Evolutionary conservation across 2,113 vertebrate genomes (phyloP).

Genomic region (Colius striatus): DNA sequence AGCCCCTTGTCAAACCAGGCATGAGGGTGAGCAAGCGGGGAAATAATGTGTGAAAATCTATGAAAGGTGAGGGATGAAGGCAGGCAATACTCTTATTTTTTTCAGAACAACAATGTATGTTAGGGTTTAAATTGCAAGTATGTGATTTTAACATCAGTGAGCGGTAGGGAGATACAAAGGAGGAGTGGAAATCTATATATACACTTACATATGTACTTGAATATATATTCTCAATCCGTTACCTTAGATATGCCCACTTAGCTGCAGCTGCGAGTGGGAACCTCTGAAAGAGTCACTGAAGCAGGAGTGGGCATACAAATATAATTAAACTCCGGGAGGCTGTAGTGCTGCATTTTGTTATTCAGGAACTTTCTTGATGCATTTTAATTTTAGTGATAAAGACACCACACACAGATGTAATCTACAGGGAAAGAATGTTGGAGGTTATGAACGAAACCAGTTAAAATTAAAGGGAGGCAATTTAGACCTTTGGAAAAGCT

Average conservation of each 20-base stretch:
- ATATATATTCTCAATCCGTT: not conserved
- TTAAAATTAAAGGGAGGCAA: conserved; percentile 20
- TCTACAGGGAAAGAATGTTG: not conserved
- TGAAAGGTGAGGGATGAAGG: not conserved
- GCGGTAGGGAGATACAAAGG: not conserved
- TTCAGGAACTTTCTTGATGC: conserved; percentile 29
- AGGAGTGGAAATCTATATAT: not conserved
- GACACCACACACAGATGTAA: not conserved
- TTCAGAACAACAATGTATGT: not conserved
- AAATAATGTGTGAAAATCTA: not conserved
- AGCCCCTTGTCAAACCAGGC: conserved; percentile 6
- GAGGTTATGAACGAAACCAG: not conserved
- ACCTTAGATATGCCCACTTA: not conserved
- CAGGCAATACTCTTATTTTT: not conserved
- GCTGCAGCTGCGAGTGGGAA: conserved; percentile 60
- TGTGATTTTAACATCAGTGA: conserved; percentile 1
- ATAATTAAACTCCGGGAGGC: conserved; percentile 57
- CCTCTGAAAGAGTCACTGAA: conserved; percentile 35
- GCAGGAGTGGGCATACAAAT: conserved; percentile 51
- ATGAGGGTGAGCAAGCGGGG: not conserved
- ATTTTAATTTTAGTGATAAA: conserved; percentile 39
- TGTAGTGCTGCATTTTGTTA: conserved; percentile 43
- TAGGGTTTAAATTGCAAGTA: not conserved
- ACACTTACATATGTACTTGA: not conserved
- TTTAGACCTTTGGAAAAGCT: conserved; percentile 42